Conservation (phyloP, 2,888 invertebrate species). For the Bombylius discolor region DNA sequence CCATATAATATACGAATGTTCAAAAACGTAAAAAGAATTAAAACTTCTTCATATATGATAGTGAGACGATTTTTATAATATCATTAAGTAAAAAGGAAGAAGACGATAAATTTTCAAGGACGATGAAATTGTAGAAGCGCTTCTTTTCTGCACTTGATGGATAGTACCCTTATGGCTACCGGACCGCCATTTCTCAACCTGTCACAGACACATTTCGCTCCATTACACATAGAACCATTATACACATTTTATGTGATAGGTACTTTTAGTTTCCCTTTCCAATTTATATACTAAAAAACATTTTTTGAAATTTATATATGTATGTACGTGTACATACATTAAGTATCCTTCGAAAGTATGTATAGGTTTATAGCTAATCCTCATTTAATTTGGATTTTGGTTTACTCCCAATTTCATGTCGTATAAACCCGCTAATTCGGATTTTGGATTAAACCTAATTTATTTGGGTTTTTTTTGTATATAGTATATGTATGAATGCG, state of each 20-base stretch:
- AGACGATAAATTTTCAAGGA: constrained; percentile 11
- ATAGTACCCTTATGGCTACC: constrained; percentile 19
- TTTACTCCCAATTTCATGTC: too few relatives aligned
- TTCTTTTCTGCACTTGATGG: constrained; percentile 16
- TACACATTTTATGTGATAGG: constrained; percentile 2
- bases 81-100: not conserved
- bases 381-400: too few relatives aligned
- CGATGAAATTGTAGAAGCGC: constrained; percentile 11
- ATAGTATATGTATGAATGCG: too few relatives aligned
- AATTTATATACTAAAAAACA: not conserved
- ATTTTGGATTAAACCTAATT: too few relatives aligned
- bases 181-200: constrained; percentile 22
- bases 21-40: too few relatives aligned
- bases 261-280: not conserved
- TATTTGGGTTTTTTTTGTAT: too few relatives aligned
- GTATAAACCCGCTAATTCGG: too few relatives aligned
- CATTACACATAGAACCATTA: constrained; percentile 13
- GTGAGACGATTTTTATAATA: not conserved
- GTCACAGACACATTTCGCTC: constrained; percentile 18
- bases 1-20: too few relatives aligned
- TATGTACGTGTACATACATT: too few relatives aligned
- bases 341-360: too few relatives aligned
- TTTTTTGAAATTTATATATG: not conserved
- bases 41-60: too few relatives aligned
- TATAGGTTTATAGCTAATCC: too few relatives aligned